Evolutionary conservation across 2,113 vertebrate genomes (phyloP), one percentile per base, ranked within the genome.

Genomic region (Tetraodon nigroviridis): DNA sequence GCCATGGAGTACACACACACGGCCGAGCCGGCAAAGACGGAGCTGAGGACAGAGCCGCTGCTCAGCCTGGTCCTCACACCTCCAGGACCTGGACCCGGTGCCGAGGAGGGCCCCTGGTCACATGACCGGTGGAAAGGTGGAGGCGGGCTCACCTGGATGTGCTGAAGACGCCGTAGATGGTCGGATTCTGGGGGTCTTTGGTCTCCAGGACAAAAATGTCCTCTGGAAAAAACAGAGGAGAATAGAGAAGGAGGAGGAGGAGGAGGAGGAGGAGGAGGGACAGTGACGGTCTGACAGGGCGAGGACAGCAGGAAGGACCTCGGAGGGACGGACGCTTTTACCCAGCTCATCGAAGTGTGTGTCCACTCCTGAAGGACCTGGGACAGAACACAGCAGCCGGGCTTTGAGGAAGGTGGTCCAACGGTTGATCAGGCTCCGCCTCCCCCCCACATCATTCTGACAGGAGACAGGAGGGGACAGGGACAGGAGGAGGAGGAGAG

Each of bases 391-490:
- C 55, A 94, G 84, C 53, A 95, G 86, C 32, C 93, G 77, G 4
- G 92, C 92, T 80, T 95, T 95, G 15, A 94, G 92, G 84, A 94
- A 95, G 0, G 93, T 95, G 68, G 90, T 94, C 93, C 93, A 95
- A 21, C 93, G 92, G 75, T 94, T 93, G 76, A 94, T 94, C 75
- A 95, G 91, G 69, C 93, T 90, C 64, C 85, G 87, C 66, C 87
- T 93, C 13, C 93, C 93, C 2, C 93, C 93, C 0, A 90, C 75
- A 0, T 95, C 93, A 0, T 95, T 94, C 93, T 95, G 88, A 44
- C 14, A 15, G 17, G 44, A n/a, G 44, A 16, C 44, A 16, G 14
- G 44, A 45, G 14, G 44, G 2, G 7, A 32, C 29, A 32, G 29
- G 29, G 8, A 5, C 5, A 32, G 6, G 8, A 24, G 24, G 24